Percentiles rank a stretch among this genome's conserved stretches.
Evolutionary conservation across 2,113 vertebrate genomes (phyloP).

Genomic region (Suncus etruscus): DNA sequence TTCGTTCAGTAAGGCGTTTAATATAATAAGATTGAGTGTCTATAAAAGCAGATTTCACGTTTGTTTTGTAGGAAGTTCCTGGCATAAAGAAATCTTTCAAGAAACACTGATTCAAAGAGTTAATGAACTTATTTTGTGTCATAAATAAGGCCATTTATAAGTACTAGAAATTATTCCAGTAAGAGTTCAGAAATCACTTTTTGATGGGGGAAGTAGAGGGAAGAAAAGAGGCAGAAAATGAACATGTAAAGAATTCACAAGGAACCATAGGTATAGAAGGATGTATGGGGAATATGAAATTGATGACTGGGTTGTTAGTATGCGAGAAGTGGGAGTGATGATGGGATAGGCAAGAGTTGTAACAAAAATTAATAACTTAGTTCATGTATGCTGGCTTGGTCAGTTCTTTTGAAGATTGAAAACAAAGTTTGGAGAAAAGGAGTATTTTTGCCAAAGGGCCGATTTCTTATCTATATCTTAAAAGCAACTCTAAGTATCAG

Average conservation of each 20-base stretch:
- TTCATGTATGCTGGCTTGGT: background rate
- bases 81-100: background rate
- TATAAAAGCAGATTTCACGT: background rate
- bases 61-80: slow-evolving; percentile 17
- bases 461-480: slow-evolving; percentile 62
- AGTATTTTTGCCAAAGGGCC: slow-evolving; percentile 49
- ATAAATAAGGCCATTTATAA: background rate
- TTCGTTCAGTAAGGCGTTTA: slow-evolving; percentile 24
- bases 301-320: background rate
- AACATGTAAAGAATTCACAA: background rate
- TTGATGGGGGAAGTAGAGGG: background rate
- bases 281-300: background rate
- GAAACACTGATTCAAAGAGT: background rate
- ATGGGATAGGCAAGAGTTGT: background rate
- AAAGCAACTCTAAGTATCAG: slow-evolving; percentile 62
- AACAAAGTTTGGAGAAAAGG: slow-evolving; percentile 45
- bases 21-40: background rate
- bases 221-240: background rate
- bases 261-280: background rate
- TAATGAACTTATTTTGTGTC: slow-evolving; percentile 1
- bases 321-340: background rate
- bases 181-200: slow-evolving; percentile 24
- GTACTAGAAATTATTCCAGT: background rate
- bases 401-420: slow-evolving; percentile 58
- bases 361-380: background rate